Percentiles rank a stretch among this genome's conserved stretches.
Conservation (phyloP, 2,797 vertebrate genomes). For the Parauchenoglanis ngamensis region DNA sequence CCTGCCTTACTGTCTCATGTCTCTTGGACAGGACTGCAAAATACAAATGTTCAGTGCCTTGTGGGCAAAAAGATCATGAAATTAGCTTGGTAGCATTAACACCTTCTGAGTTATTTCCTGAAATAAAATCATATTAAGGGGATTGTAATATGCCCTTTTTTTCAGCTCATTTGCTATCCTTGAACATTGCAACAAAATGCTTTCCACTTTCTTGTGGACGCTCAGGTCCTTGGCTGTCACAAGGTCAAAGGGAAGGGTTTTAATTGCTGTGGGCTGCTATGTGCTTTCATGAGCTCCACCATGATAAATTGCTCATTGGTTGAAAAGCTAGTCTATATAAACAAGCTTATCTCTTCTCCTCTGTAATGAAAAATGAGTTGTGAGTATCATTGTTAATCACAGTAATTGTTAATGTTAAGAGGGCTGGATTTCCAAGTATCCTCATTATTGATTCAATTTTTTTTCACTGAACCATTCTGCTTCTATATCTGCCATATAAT, state of each 20-base stretch:
- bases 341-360: slow-evolving; percentile 88
- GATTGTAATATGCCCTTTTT: slow-evolving; percentile 9
- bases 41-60: background rate
- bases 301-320: slow-evolving; percentile 87
- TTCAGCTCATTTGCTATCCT: slow-evolving; percentile 12
- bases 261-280: slow-evolving; percentile 80
- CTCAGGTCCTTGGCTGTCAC: slow-evolving; percentile 73
- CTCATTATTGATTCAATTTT: slow-evolving; percentile 88
- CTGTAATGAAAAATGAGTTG: slow-evolving; percentile 90
- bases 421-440: slow-evolving; percentile 80
- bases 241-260: slow-evolving; percentile 82
- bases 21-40: background rate
- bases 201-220: slow-evolving; percentile 53
- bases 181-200: slow-evolving; percentile 43
- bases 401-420: slow-evolving; percentile 91
- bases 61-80: background rate
- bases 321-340: slow-evolving; percentile 89
- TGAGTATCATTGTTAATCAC: slow-evolving; percentile 93
- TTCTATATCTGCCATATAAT: slow-evolving; percentile 60
- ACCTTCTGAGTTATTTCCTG: background rate
- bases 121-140: background rate
- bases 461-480: slow-evolving; percentile 58
- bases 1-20: background rate
- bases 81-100: background rate
- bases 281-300: slow-evolving; percentile 72